These are phyloP conservation scores for Dryobotodes eremita DNA, from an alignment of 2,888 invertebrate species.

Conservation along the genomic window DNA sequence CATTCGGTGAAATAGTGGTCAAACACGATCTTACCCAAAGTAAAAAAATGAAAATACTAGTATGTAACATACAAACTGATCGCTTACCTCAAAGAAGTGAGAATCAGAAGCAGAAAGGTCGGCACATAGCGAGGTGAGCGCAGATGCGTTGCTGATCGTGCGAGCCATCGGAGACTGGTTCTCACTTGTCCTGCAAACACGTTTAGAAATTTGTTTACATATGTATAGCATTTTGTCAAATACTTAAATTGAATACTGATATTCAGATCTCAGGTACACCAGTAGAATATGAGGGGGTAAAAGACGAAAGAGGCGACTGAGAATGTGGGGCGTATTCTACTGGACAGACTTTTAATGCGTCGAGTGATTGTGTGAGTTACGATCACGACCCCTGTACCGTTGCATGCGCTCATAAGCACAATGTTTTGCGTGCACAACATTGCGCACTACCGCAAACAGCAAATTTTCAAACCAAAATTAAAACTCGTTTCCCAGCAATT, in stretches of 20 bases:
- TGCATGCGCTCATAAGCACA: too few species aligned
- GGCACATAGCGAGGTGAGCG: conserved; percentile 93
- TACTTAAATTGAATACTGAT: background rate
- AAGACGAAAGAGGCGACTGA: too few species aligned
- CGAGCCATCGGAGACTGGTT: conserved; percentile 76
- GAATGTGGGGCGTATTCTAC: too few species aligned
- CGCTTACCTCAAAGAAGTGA: conserved; percentile 95
- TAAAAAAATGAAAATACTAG: background rate
- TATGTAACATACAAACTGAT: background rate
- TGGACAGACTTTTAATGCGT: too few species aligned
- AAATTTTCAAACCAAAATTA: too few species aligned
- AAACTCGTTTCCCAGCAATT: too few species aligned
- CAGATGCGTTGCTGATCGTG: conserved; percentile 91
- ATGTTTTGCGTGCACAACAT: too few species aligned
- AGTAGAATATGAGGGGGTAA: background rate
- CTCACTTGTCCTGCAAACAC: conserved; percentile 79
- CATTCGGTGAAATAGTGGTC: background rate
- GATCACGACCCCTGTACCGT: too few species aligned
- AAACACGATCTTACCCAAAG: background rate
- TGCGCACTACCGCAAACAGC: too few species aligned
- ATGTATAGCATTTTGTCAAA: background rate
- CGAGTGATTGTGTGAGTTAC: too few species aligned
- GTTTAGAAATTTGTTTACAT: conserved; percentile 41
- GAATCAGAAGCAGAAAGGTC: conserved; percentile 96
- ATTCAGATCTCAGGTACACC: background rate